These are phyloP conservation scores for Tamias sibiricus DNA, from an alignment of 2,113 vertebrate species.

Conservation along the genomic window DNA sequence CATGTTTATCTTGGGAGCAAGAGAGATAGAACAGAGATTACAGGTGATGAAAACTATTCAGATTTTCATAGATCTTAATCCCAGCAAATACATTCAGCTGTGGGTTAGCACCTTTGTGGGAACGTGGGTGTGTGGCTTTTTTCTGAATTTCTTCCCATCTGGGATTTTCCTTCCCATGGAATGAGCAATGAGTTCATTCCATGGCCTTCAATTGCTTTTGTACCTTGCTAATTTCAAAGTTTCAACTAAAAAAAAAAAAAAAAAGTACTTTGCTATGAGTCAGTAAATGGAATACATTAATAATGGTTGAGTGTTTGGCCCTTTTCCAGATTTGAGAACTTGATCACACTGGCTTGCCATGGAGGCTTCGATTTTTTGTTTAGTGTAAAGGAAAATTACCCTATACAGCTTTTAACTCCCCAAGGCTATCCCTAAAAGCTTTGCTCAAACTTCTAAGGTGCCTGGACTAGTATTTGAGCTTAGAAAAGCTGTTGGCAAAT, in stretches of 20 bases:
- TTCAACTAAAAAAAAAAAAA: slow-evolving; percentile 69
- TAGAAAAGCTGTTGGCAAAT: slow-evolving; percentile 89
- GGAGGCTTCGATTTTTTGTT: slow-evolving; percentile 77
- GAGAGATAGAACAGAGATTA: slow-evolving; percentile 38
- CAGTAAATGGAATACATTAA: slow-evolving; percentile 83
- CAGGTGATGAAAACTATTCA: neutral
- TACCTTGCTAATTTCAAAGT: slow-evolving; percentile 81
- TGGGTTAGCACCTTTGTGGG: neutral
- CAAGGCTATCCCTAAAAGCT: slow-evolving; percentile 84
- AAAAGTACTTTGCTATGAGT: slow-evolving; percentile 79
- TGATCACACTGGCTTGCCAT: slow-evolving; percentile 63
- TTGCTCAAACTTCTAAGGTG: slow-evolving; percentile 87
- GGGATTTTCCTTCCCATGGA: slow-evolving; percentile 54
- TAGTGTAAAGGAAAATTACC: slow-evolving; percentile 83
- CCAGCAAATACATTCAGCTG: slow-evolving; percentile 23
- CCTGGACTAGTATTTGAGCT: slow-evolving; percentile 83
- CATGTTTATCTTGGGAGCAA: slow-evolving; percentile 29
- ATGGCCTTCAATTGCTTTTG: slow-evolving; percentile 78
- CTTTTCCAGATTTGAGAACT: slow-evolving; percentile 76
- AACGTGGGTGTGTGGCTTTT: neutral
- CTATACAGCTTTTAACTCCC: slow-evolving; percentile 83
- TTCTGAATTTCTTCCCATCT: slow-evolving; percentile 29
- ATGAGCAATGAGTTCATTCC: slow-evolving; percentile 54
- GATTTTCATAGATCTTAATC: slow-evolving; percentile 40
- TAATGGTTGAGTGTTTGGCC: slow-evolving; percentile 77